Percentiles rank a stretch among this genome's conserved stretches.
These are phyloP conservation scores for Amphipyra tragopoginis DNA, from an alignment of 2,888 invertebrate species.

Conservation along the genomic window DNA sequence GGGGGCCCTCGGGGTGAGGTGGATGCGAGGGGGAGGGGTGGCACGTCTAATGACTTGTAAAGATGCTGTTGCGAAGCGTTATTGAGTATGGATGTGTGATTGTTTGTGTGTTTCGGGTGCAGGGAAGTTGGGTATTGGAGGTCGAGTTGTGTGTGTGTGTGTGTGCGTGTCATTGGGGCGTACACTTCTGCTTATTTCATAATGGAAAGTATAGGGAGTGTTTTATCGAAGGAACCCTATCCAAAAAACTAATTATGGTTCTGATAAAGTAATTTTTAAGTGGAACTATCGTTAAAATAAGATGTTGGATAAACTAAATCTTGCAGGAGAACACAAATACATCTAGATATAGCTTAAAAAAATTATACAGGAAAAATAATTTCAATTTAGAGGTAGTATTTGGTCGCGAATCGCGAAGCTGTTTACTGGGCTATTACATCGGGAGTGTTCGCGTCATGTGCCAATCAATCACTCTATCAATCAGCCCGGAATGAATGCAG, in stretches of 20 bases:
- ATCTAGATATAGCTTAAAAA: constrained; percentile 4
- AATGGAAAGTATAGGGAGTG: constrained; percentile 12
- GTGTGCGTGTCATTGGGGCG: constrained; percentile 40
- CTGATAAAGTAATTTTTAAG: no score
- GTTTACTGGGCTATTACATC: constrained; percentile 57
- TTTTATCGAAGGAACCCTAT: neutral
- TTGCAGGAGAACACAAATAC: no score
- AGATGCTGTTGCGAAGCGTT: constrained; percentile 76
- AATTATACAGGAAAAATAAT: constrained; percentile 43
- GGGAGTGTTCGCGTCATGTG: constrained; percentile 71
- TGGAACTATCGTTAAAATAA: no score
- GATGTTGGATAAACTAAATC: no score
- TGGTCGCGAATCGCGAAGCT: constrained; percentile 46
- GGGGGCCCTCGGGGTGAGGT: constrained; percentile 60
- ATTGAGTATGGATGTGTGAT: constrained; percentile 65
- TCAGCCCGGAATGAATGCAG: constrained; percentile 64
- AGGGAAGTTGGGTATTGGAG: constrained; percentile 20
- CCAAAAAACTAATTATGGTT: neutral
- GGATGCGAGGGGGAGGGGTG: constrained; percentile 58
- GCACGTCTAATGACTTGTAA: constrained; percentile 87
- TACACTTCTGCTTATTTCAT: constrained; percentile 16
- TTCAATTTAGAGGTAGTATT: constrained; percentile 46
- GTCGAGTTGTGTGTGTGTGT: constrained; percentile 14
- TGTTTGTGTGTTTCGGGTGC: constrained; percentile 53
- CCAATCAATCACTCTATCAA: constrained; percentile 78